Base-by-base conservation (phyloP, 2,113 vertebrate genomes). In the Atrichornis clamosus region DNA sequence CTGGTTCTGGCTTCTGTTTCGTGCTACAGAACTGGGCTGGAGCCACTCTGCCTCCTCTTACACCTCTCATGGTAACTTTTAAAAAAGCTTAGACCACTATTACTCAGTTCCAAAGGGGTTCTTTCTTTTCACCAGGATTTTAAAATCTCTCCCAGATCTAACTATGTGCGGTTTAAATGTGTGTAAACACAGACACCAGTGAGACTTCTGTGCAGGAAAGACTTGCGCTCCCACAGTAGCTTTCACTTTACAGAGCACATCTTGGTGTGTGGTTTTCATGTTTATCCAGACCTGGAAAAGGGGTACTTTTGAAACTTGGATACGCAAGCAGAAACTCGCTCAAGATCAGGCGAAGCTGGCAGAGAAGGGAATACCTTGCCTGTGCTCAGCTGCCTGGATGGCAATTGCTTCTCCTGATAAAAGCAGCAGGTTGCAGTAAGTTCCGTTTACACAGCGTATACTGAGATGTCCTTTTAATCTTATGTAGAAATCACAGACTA, bases 161-260 rank as follows among this genome's bases (percentile, higher is more conserved):
- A 64, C 9, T 24, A 7, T 3, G 4, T 19, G 24, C 10, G 7
- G 13, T 64, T 47, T 24, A 76, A 72, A 14, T 15, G 16, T 10
- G 33, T 44, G 13, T 22, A 35, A 69, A 58, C 16, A 27, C 4
- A 7, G 18, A 80, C 17, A 19, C 21, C 8, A 50, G 32, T 23
- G 35, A 62, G 42, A 20, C 0, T 64, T 52, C 1, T 0, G 0
- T 17, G 35, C 30, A 15, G 33, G 18, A 47, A 60, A 65, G 24
- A 59, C 32, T 27, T 33, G 30, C 3, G 2, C 26, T 55, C 8
- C 24, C 16, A 13, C 6, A 11, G 19, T 0, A 32, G 32, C 21
- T 80, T 46, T 80, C 23, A 20, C 27, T 87, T 47, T 5, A 24
- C 2, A 4, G 18, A 35, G 8, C 21, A 6, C 1, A 0, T 19